Evolutionary conservation across 2,113 vertebrate genomes (phyloP).

Genomic region (Morone chrysops): DNA sequence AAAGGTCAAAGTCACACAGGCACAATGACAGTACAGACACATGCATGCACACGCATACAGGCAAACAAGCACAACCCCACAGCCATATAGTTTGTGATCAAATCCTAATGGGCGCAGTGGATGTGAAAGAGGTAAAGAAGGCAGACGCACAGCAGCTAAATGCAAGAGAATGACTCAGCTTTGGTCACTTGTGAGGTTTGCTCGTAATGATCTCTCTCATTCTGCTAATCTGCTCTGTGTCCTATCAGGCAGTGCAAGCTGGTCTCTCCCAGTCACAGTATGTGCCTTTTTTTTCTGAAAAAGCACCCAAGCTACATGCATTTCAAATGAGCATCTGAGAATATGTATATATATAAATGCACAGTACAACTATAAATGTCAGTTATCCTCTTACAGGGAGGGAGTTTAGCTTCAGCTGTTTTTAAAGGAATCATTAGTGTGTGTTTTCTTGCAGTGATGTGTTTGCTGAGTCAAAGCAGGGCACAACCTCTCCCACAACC

Average conservation of each 20-base stretch:
- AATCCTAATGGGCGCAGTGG: slow-evolving; percentile 45
- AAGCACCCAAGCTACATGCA: slow-evolving; percentile 27
- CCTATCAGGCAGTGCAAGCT: slow-evolving; percentile 57
- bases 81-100: slow-evolving; percentile 43
- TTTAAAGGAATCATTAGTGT: slow-evolving; percentile 34
- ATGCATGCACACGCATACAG: slow-evolving; percentile 39
- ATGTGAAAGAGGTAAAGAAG: slow-evolving; percentile 34
- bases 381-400: slow-evolving; percentile 10
- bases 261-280: slow-evolving; percentile 47
- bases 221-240: slow-evolving; percentile 70
- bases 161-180: slow-evolving; percentile 74
- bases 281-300: slow-evolving; percentile 15
- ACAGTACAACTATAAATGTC: too few relatives aligned
- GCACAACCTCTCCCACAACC: slow-evolving; percentile 41
- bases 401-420: slow-evolving; percentile 21
- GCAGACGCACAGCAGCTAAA: slow-evolving; percentile 52
- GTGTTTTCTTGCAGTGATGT: slow-evolving; percentile 33
- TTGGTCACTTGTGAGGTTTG: slow-evolving; percentile 70
- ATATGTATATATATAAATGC: slow-evolving; percentile 30
- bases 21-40: slow-evolving; percentile 60
- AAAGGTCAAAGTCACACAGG: slow-evolving; percentile 81
- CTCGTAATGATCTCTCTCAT: slow-evolving; percentile 70
- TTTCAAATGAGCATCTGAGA: slow-evolving; percentile 46
- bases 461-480: slow-evolving; percentile 58
- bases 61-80: slow-evolving; percentile 28